Evolutionary conservation across 2,888 invertebrate species (phyloP).

Genomic region (Nephrotoma appendiculata): DNA sequence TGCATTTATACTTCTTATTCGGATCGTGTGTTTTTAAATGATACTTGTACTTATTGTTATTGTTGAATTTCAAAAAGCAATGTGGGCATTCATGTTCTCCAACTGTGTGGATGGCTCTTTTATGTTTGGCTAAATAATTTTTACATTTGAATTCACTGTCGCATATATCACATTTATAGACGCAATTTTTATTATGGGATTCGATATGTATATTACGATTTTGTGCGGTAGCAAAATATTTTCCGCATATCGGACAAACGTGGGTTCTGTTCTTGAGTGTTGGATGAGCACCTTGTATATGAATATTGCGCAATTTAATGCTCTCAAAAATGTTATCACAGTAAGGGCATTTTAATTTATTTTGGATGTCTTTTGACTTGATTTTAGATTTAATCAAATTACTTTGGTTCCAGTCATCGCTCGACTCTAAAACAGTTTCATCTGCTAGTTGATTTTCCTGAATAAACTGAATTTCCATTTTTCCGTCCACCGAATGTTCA

Average conservation of each 20-base stretch:
- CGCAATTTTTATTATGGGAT: conserved; percentile 6
- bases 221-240: conserved; percentile 10
- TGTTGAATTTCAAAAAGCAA: conserved; percentile 8
- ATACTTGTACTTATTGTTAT: conserved; percentile 10
- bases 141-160: conserved; percentile 9
- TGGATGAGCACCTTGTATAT: conserved; percentile 3
- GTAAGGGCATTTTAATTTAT: background rate
- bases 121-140: conserved; percentile 10
- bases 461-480: background rate
- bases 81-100: conserved; percentile 7
- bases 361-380: background rate
- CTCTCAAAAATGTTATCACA: background rate
- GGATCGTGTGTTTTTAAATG: conserved; percentile 12
- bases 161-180: conserved; percentile 9
- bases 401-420: background rate
- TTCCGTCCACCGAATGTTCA: background rate
- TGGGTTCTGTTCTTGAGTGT: background rate
- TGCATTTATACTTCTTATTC: conserved; percentile 12
- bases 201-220: conserved; percentile 12
- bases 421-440: background rate
- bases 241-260: conserved; percentile 10
- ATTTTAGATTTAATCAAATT: background rate
- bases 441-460: background rate
- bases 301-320: background rate
- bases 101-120: conserved; percentile 7